Base-by-base conservation (phyloP, 2,797 vertebrate genomes). In the Pantherophis alleghaniensis region DNA sequence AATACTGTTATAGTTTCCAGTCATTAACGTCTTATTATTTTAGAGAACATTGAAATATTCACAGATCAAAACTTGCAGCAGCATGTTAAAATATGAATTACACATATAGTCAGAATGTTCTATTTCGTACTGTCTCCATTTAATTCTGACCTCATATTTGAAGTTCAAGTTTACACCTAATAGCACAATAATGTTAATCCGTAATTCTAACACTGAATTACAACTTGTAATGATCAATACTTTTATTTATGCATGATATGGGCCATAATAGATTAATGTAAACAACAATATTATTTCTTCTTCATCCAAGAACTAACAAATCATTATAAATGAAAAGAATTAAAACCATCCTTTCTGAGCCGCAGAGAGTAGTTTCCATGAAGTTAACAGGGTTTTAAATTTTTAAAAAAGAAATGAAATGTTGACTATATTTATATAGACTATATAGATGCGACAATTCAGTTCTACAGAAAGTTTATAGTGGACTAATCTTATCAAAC, bases 201-300 rank as follows among this genome's bases (percentile, higher is more conserved):
- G 96, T 96, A 98, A 97, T 97, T 98, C 97, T 97, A 97, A 97
- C 97, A 97, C 96, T 96, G 97, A 97, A 98, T 98, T 98, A 97
- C 96, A 97, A 97, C 97, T 98, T 97, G 97, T 98, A 98, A 98
- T 98, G 97, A 97, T 98, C 98, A 98, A 98, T 98, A 98, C 97
- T 98, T 98, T 97, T 97, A 97, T 97, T 98, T 98, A 97, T 97
- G 97, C 97, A 97, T 97, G 97, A 98, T 97, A 96, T 95, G 96
- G 97, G 96, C 97, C 96, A 97, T 93, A 97, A 97, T 96, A 97
- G 97, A 98, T 98, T 98, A 98, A 98, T 97, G 96, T 97, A 98
- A 98, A 97, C 97, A 97, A 97, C 96, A 96, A 97, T 97, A 98
- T 98, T 97, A 97, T 97, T 98, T 97, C 97, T 98, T 97, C 97